These are phyloP conservation scores for Xylocampa areola DNA, from an alignment of 2,888 invertebrate species.

Conservation along the genomic window DNA sequence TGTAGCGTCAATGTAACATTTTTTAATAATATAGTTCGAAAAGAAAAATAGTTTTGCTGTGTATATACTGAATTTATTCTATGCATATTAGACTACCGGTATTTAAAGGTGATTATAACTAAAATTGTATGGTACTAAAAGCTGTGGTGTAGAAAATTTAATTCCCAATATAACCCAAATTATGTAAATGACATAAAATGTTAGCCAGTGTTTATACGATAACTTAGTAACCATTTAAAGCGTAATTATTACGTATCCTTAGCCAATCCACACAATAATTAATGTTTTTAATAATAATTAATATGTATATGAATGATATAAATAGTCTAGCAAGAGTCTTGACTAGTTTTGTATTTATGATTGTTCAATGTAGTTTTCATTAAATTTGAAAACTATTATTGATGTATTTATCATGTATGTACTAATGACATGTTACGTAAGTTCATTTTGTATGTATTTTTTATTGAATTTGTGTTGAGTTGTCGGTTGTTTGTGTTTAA, in stretches of 20 bases:
- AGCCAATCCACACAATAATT: conserved; percentile 56
- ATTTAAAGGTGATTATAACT: conserved; percentile 12
- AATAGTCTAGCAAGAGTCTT: conserved; percentile 30
- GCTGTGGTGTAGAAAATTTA: conserved; percentile 40
- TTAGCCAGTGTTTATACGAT: conserved; percentile 37
- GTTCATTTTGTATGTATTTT: conserved; percentile 53
- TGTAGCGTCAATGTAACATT: neutral
- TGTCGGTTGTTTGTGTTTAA: conserved; percentile 62
- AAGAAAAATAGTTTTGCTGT: conserved; percentile 8
- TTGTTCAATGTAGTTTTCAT: conserved; percentile 82
- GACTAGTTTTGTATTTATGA: conserved; percentile 59
- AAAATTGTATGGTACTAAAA: conserved; percentile 45
- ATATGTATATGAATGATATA: conserved; percentile 51
- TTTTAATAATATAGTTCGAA: neutral
- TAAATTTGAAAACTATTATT: conserved; percentile 79
- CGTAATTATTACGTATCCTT: conserved; percentile 40
- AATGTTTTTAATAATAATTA: conserved; percentile 25
- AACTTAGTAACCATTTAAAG: conserved; percentile 23
- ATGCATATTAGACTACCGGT: conserved; percentile 4
- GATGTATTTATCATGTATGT: conserved; percentile 63
- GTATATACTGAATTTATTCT: conserved; percentile 12
- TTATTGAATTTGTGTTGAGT: conserved; percentile 53
- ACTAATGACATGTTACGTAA: conserved; percentile 56
- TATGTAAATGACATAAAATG: conserved; percentile 36
- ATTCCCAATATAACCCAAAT: conserved; percentile 36